phyloP scores from a whole-genome alignment of 2,113 vertebrate species.

The Bubo scandiacus region DNA sequence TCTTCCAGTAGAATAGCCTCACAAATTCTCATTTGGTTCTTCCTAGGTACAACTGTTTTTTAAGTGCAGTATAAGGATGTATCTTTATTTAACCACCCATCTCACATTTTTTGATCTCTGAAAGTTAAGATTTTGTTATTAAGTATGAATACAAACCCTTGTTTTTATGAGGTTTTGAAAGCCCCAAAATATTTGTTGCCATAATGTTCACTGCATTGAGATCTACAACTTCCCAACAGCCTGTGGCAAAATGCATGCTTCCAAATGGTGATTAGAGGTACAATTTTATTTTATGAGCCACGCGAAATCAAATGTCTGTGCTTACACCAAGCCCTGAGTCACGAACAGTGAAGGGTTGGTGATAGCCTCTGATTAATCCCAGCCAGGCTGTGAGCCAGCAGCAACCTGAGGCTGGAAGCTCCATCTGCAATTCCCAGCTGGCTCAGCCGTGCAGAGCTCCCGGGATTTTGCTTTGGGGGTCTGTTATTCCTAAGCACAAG shows the following conservation, averaged over 20 bases:
- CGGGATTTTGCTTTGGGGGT: rapidly evolving
- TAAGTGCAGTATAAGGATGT: background rate
- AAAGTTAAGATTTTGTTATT: background rate
- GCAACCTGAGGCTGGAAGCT: background rate
- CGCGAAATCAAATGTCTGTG: background rate
- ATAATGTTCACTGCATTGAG: background rate
- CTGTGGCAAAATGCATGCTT: background rate
- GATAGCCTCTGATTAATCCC: background rate
- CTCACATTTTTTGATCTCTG: background rate
- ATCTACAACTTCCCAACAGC: background rate
- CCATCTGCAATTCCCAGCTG: background rate
- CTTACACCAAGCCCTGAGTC: background rate
- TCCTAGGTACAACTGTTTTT: background rate
- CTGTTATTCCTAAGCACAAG: background rate
- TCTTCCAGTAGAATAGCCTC: background rate
- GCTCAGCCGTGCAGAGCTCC: background rate
- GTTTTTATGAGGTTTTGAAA: background rate
- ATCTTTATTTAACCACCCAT: background rate
- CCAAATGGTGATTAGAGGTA: background rate
- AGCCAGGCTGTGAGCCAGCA: background rate
- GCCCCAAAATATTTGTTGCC: background rate
- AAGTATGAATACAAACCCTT: background rate
- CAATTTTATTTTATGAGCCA: background rate
- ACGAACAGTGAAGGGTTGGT: background rate
- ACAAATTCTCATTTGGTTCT: background rate